Evolutionary conservation across 2,113 vertebrate genomes (phyloP).

Genomic region (Gasterosteus aculeatus): DNA sequence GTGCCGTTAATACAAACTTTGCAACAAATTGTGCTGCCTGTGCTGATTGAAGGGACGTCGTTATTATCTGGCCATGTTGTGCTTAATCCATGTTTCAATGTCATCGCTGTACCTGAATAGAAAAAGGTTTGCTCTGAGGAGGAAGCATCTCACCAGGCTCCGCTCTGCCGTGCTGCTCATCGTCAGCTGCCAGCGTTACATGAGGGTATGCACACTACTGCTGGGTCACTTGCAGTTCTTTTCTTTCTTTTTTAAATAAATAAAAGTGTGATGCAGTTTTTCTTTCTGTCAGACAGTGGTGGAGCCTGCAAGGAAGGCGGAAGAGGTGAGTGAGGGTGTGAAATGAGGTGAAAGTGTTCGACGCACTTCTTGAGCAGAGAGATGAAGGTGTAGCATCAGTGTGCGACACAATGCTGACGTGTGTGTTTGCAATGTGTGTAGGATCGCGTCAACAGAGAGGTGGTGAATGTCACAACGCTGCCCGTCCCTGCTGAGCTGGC

Average conservation of each 20-base stretch:
- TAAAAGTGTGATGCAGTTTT: constrained; percentile 60
- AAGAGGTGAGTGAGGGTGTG: constrained; percentile 79
- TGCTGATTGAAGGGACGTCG: background rate
- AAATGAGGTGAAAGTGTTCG: constrained; percentile 57
- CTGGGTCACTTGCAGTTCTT: background rate
- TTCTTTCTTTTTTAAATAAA: background rate
- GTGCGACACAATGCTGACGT: constrained; percentile 4
- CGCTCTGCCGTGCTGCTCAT: constrained; percentile 86
- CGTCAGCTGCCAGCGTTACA: constrained; percentile 86
- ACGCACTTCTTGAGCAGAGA: background rate
- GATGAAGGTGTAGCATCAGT: constrained; percentile 4
- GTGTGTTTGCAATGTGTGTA: constrained; percentile 57
- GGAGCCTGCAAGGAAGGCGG: constrained; percentile 79
- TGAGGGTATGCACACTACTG: constrained; percentile 85
- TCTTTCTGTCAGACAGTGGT: constrained; percentile 80
- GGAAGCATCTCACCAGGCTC: constrained; percentile 85
- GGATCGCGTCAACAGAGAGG: constrained; percentile 91
- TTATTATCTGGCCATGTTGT: background rate
- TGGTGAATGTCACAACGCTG: constrained; percentile 91
- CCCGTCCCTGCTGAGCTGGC: constrained; percentile 91
- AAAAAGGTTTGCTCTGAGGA: constrained; percentile 81
- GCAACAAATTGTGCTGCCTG: background rate
- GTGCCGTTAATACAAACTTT: background rate
- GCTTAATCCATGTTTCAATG: background rate
- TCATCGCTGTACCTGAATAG: constrained; percentile 56